A percentile compares a stretch with the other conserved stretches of the same genome.
Evolutionary conservation across 2,888 invertebrate species (phyloP).

Genomic region (Lasius fuliginosus): DNA sequence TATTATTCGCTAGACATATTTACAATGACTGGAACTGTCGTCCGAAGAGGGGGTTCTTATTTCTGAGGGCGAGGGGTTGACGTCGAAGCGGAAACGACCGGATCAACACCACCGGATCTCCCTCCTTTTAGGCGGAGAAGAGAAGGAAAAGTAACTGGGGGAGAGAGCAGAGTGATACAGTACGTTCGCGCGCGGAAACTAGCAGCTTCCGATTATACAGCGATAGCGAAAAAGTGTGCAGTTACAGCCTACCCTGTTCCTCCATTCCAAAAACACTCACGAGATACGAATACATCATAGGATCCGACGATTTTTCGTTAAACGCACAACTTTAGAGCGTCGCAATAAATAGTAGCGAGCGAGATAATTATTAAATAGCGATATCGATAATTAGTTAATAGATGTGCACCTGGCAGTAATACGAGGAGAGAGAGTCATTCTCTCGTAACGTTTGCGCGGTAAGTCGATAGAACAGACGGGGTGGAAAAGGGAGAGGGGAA

Average conservation of each 20-base stretch:
- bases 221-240: slow-evolving; percentile 79
- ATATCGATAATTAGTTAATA: slow-evolving; percentile 67
- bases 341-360: slow-evolving; percentile 70
- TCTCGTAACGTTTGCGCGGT: slow-evolving; percentile 14
- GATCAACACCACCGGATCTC: slow-evolving; percentile 30
- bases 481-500: slow-evolving; percentile 26
- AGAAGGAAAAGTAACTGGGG: slow-evolving; percentile 5
- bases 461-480: slow-evolving; percentile 32
- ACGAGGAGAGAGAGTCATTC: slow-evolving; percentile 47
- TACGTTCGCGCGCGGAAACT: slow-evolving; percentile 48
- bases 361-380: slow-evolving; percentile 72
- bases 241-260: slow-evolving; percentile 85
- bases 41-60: slow-evolving; percentile 51
- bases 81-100: slow-evolving; percentile 26
- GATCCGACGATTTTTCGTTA: slow-evolving; percentile 71
- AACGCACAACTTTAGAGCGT: slow-evolving; percentile 55
- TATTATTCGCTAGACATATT: slow-evolving; percentile 82
- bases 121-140: slow-evolving; percentile 17
- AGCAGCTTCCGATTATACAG: slow-evolving; percentile 67
- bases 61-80: slow-evolving; percentile 25
- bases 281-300: slow-evolving; percentile 72
- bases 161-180: slow-evolving; percentile 9
- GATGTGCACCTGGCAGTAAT: slow-evolving; percentile 56
- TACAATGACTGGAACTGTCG: slow-evolving; percentile 76
- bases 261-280: slow-evolving; percentile 82